These are phyloP conservation scores for Seira musarum DNA, from an alignment of 2,888 invertebrate genomes.

Conservation along the genomic window DNA sequence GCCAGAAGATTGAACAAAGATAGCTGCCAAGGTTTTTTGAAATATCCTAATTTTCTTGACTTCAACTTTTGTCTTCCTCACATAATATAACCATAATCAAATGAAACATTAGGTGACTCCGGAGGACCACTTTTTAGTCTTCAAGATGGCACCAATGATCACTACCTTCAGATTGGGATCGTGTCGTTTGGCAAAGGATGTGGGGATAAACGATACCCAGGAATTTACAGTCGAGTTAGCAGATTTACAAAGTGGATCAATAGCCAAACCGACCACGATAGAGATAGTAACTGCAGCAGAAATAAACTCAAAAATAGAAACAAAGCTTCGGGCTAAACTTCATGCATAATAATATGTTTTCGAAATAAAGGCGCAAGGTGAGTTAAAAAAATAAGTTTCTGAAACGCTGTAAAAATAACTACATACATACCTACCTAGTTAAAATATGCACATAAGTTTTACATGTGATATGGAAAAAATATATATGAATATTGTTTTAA, in stretches of 20 bases:
- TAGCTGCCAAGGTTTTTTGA: conserved; percentile 53
- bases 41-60: conserved; percentile 17
- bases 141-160: conserved; percentile 29
- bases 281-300: no score
- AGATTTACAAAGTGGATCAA: conserved; percentile 58
- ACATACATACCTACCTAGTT: no score
- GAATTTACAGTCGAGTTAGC: conserved; percentile 54
- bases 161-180: conserved; percentile 53
- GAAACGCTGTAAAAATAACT: no score
- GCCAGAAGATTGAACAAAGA: conserved; percentile 48
- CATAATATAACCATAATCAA: background rate
- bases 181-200: conserved; percentile 58
- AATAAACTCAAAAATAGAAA: no score
- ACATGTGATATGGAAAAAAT: no score
- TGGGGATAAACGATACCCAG: conserved; percentile 53
- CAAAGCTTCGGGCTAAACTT: no score
- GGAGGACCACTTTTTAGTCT: conserved; percentile 48
- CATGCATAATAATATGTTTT: no score
- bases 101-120: conserved; percentile 33
- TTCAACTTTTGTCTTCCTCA: background rate
- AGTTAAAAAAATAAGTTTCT: no score
- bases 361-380: no score
- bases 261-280: background rate
- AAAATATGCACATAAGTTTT: no score
- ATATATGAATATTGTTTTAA: no score